Evolutionary conservation across 23 tunicate species (phyloP).

Genomic region (Ciona savignyi): DNA sequence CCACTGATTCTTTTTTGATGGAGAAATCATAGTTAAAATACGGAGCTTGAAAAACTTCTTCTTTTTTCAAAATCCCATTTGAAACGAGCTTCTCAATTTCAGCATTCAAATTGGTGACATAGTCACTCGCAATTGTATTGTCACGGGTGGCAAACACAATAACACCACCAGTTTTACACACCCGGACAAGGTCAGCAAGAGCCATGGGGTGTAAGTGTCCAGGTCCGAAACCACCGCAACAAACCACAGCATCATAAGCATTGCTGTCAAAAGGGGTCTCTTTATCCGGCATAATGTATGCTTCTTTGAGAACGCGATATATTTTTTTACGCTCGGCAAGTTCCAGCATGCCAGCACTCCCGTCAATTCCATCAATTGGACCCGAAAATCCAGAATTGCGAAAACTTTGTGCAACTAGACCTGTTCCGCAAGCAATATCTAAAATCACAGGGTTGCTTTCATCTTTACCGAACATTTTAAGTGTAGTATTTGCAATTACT

Average conservation of each 20-base stretch:
- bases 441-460: no score
- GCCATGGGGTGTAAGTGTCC: conserved; percentile 26
- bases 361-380: conserved; percentile 23
- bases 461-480: neutral
- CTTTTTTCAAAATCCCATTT: neutral
- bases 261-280: neutral
- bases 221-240: conserved; percentile 46
- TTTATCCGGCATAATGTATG: conserved; percentile 5
- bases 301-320: conserved; percentile 4
- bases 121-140: conserved; percentile 13
- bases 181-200: conserved; percentile 5
- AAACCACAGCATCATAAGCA: conserved; percentile 32
- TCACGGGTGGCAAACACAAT: conserved; percentile 30
- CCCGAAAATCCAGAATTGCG: conserved; percentile 11
- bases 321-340: conserved; percentile 2
- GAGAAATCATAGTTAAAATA: conserved; percentile 12
- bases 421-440: conserved; percentile 41
- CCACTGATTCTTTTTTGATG: neutral
- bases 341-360: conserved; percentile 24
- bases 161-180: conserved; percentile 11
- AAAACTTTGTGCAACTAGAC: conserved; percentile 19
- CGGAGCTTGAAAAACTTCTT: neutral
- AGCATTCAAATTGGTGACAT: conserved; percentile 5
- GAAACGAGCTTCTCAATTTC: neutral
- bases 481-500: conserved; percentile 10